Evolutionary conservation across 2,113 vertebrate genomes (phyloP), one percentile per base, ranked within the genome.

Genomic region (Hiodon tergisus): DNA sequence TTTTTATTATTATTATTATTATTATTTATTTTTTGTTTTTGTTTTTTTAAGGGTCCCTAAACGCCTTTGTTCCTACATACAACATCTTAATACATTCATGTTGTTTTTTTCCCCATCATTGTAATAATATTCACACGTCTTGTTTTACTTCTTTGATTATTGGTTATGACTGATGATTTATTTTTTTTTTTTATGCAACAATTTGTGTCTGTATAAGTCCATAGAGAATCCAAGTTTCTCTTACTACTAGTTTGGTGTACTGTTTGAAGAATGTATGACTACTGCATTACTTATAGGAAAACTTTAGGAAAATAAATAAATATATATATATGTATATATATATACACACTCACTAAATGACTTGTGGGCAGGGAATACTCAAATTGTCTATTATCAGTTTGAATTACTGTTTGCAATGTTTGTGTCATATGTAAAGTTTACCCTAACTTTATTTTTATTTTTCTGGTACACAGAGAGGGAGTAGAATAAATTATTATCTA

Each of bases 1-100:
- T n/a, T 59, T 77, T 77, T 55, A 46, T 67, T 54, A 54, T 52
- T 69, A 59, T 50, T 69, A 59, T 50, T 78, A 71, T 66, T 71
- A 10, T 11, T 58, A 61, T 7, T 47, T 66, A 58, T 7, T 61
- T 50, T 48, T 14, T 58, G 58, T 48, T 75, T 59, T 55, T n/a
- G 5, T 65, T 73, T 65, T 48, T 76, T 47, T 65, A 59, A 47
- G 31, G 50, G 54, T 65, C 31, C 55, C 62, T 16, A 66, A 50
- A 16, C 67, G 52, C 52, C 53, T 60, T 59, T 54, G 11, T 68
- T 61, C 54, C 48, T 60, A 14, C 55, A 7, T 31, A 48, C 14
- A 9, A 60, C 0, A 2, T 31, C 31, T 31, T 31, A 31, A 31
- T 31, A 31, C 31, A 31, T 31, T 31, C 31, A 31, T 31, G 31